phyloP scores from a whole-genome alignment of 2,113 vertebrate species.

The Pelmatolapia mariae region DNA sequence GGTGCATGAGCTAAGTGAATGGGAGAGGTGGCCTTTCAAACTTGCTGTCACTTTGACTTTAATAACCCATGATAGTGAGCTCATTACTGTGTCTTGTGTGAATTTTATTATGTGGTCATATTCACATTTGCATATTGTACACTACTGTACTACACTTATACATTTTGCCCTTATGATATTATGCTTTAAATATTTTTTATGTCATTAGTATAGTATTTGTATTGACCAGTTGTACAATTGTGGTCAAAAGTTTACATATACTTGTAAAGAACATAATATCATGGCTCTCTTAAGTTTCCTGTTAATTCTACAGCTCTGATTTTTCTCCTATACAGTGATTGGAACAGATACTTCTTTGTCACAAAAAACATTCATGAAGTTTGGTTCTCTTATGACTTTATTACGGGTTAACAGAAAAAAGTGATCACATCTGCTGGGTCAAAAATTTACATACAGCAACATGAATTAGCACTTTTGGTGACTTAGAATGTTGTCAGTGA shows the following conservation, averaged over 20 bases:
- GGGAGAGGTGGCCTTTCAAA: conserved; percentile 11
- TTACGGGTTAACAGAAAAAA: neutral
- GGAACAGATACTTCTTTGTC: neutral
- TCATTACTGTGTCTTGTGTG: neutral
- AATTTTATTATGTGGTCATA: neutral
- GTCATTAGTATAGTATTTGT: neutral
- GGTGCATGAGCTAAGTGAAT: conserved; percentile 12
- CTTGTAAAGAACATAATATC: neutral
- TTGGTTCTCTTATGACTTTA: neutral
- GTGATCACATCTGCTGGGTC: neutral
- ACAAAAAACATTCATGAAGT: neutral
- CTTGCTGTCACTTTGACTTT: conserved; percentile 19
- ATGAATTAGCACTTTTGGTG: neutral
- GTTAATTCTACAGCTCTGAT: neutral
- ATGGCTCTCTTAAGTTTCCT: neutral
- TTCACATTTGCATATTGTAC: neutral
- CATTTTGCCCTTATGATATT: neutral
- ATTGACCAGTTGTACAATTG: neutral
- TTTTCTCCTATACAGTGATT: neutral
- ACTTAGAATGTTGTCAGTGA: neutral
- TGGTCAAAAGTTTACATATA: neutral
- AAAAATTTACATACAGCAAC: neutral
- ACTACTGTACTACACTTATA: neutral
- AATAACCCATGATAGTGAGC: neutral
- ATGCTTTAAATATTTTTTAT: neutral